A percentile compares a stretch with the other conserved stretches of the same genome.
phyloP scores from a whole-genome alignment of 2,797 vertebrate species.

The Hozukius guyotensis region DNA sequence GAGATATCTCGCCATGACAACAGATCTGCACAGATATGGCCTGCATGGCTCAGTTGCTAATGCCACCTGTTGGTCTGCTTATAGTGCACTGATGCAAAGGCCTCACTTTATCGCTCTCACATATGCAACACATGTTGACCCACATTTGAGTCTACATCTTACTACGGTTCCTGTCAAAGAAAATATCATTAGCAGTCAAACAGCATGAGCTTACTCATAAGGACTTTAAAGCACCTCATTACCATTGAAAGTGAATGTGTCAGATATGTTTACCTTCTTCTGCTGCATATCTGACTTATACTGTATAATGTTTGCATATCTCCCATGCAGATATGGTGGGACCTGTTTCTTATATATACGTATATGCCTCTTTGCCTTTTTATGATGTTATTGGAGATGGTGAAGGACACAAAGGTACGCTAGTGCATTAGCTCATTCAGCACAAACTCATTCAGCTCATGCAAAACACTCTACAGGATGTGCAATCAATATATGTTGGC shows the following conservation, averaged over 20 bases:
- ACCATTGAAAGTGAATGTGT: constrained; percentile 59
- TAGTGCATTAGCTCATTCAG: constrained; percentile 9
- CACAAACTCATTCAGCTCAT: neutral
- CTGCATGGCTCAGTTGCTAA: constrained; percentile 12
- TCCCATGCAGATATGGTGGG: neutral
- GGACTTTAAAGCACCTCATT: constrained; percentile 49
- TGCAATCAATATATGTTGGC: constrained; percentile 43
- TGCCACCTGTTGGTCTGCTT: constrained; percentile 40
- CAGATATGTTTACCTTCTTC: constrained; percentile 34
- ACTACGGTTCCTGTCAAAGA: constrained; percentile 29
- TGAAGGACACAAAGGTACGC: constrained; percentile 31
- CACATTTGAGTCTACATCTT: constrained; percentile 38
- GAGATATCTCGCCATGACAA: constrained; percentile 26
- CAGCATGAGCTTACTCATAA: constrained; percentile 16
- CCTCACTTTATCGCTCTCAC: neutral
- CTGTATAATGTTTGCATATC: constrained; percentile 8
- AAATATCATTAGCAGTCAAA: constrained; percentile 48
- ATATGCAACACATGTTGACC: constrained; percentile 41
- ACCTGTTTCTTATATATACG: neutral
- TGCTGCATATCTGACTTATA: constrained; percentile 21
- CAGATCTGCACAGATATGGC: constrained; percentile 54
- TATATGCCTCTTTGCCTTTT: neutral
- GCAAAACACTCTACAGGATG: constrained; percentile 3
- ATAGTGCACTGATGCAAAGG: neutral
- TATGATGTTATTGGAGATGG: neutral